Evolutionary conservation across 2,797 vertebrate species (phyloP).

Genomic region (Tapera naevia): DNA sequence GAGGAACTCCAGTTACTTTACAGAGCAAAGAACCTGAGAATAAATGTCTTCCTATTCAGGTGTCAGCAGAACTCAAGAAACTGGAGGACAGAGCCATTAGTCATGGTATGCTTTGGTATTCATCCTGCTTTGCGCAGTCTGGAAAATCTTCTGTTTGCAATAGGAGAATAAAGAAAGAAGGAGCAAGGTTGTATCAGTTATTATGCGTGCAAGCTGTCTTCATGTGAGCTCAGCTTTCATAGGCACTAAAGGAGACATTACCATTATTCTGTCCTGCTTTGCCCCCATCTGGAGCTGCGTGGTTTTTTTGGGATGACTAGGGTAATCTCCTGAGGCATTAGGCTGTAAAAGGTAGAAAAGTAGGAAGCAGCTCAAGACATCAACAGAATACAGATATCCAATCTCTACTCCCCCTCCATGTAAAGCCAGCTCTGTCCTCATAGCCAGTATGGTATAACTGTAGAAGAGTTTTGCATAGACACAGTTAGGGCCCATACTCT

Average conservation of each 20-base stretch:
- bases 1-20: neutral
- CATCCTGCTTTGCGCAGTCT: neutral
- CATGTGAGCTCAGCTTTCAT: neutral
- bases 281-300: neutral
- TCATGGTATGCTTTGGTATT: neutral
- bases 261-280: neutral
- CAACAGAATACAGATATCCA: neutral
- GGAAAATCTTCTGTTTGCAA: neutral
- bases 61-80: neutral
- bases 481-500: neutral
- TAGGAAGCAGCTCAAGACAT: neutral
- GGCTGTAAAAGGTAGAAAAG: neutral
- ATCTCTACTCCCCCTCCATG: neutral
- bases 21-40: neutral
- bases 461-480: neutral
- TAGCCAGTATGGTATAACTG: fast-evolving
- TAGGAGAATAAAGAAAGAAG: neutral
- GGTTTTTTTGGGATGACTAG: neutral
- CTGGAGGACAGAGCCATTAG: neutral
- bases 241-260: neutral
- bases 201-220: neutral
- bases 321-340: neutral
- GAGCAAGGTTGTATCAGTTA: neutral
- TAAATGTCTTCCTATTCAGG: neutral
- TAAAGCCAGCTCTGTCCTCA: neutral